phyloP scores from a whole-genome alignment of 2,797 vertebrate species.

The Cyclopterus lumpus region DNA sequence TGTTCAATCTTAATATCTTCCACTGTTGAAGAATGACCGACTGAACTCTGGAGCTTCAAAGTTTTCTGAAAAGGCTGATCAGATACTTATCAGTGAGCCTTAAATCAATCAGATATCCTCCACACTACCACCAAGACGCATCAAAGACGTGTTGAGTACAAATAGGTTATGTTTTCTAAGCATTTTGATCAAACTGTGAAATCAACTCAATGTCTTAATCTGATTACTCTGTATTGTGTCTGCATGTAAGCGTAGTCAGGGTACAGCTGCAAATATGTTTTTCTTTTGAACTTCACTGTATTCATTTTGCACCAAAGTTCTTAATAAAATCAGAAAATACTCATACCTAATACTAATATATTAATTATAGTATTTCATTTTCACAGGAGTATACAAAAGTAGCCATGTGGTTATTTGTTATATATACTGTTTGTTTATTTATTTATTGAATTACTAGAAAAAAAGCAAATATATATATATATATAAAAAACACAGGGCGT shows the following conservation, averaged over 20 bases:
- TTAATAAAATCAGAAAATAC: not conserved
- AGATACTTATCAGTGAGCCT: not conserved
- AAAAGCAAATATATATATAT: too few species aligned
- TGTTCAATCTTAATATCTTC: constrained; percentile 5
- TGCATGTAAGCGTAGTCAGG: not conserved
- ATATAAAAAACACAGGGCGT: too few species aligned
- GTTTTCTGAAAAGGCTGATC: constrained; percentile 15
- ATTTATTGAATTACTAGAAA: not conserved
- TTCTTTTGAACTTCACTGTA: not conserved
- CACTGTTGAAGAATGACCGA: constrained; percentile 29
- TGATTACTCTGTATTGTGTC: not conserved
- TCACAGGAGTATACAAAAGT: not conserved
- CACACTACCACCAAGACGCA: not conserved
- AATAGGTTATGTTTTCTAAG: not conserved
- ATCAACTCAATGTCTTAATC: not conserved
- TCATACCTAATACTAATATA: not conserved
- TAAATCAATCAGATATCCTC: not conserved
- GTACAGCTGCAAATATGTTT: not conserved
- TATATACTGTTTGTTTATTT: not conserved
- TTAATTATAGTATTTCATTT: not conserved
- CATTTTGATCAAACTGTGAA: not conserved
- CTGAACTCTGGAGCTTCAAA: constrained; percentile 23
- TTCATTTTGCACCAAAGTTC: not conserved
- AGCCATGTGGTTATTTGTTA: not conserved
- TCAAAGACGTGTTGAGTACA: not conserved